Conservation (phyloP, 2,113 vertebrate genomes). For the Tangachromis dhanisi region DNA sequence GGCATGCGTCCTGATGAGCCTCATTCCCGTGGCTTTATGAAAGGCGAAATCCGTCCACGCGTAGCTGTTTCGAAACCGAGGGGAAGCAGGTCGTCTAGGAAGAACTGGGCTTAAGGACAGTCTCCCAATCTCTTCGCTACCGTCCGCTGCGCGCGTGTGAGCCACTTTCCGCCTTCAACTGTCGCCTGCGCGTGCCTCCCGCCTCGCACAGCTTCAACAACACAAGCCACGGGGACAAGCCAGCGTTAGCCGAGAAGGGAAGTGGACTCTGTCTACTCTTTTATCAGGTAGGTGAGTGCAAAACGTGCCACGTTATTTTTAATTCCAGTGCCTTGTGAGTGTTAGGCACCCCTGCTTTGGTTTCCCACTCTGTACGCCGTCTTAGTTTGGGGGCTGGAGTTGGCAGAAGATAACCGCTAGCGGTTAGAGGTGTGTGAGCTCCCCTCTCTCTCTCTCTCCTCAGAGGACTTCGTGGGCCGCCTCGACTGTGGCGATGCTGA, state of each 20-base stretch:
- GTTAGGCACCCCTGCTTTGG: background rate
- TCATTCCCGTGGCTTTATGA: conserved; percentile 56
- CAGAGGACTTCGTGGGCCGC: background rate
- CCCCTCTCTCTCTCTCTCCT: background rate
- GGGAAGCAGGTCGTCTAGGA: background rate
- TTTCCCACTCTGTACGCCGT: background rate
- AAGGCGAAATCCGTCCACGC: conserved; percentile 11
- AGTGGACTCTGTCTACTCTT: conserved; percentile 30
- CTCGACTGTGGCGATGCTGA: background rate
- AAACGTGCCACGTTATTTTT: background rate
- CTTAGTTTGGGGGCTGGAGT: background rate
- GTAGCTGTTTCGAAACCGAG: background rate
- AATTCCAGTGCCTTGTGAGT: background rate
- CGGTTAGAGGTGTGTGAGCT: background rate
- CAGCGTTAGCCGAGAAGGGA: conserved; percentile 32
- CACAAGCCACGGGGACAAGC: conserved; percentile 24
- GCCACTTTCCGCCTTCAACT: background rate
- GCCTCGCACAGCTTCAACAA: background rate
- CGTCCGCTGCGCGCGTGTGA: background rate
- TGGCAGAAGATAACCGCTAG: background rate
- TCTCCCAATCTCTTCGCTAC: background rate
- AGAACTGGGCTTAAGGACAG: background rate
- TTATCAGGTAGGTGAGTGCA: conserved; percentile 49
- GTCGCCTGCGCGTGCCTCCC: background rate
- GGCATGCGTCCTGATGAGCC: conserved; percentile 22